These are phyloP conservation scores for Antheraea pernyi DNA, from an alignment of 1,140 invertebrate species.

Conservation along the genomic window DNA sequence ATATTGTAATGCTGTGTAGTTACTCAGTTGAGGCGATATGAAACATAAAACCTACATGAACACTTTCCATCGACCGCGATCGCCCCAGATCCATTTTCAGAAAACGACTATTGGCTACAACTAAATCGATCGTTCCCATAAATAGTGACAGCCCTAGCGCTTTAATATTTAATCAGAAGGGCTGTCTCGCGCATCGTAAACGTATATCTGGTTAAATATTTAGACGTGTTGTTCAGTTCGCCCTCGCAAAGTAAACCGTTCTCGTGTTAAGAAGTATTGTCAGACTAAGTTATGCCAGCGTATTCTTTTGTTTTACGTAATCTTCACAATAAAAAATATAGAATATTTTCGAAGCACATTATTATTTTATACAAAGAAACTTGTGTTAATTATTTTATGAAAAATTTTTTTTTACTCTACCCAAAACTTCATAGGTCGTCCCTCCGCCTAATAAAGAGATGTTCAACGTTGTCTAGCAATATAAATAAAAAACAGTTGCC, in stretches of 20 bases:
- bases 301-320: no score
- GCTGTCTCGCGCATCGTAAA: not conserved
- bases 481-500: no score
- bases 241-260: not conserved
- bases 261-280: not conserved
- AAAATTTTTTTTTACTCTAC: no score
- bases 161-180: slow-evolving; percentile 8
- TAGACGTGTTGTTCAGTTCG: not conserved
- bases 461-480: no score
- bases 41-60: not conserved
- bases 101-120: not conserved
- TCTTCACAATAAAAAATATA: no score
- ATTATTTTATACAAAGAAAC: no score
- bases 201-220: not conserved
- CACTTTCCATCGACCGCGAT: not conserved
- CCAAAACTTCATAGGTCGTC: no score
- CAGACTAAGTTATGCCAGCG: no score
- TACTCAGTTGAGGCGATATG: no score
- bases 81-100: not conserved
- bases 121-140: slow-evolving; percentile 9
- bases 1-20: not conserved
- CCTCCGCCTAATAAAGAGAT: no score
- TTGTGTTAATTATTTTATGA: no score
- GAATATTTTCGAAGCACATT: no score
- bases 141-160: slow-evolving; percentile 8